A percentile compares a stretch with the other conserved stretches of the same genome.
phyloP scores from a whole-genome alignment of 92 coral and sea anemone genomes.

The Anthopleura xanthogrammica region DNA sequence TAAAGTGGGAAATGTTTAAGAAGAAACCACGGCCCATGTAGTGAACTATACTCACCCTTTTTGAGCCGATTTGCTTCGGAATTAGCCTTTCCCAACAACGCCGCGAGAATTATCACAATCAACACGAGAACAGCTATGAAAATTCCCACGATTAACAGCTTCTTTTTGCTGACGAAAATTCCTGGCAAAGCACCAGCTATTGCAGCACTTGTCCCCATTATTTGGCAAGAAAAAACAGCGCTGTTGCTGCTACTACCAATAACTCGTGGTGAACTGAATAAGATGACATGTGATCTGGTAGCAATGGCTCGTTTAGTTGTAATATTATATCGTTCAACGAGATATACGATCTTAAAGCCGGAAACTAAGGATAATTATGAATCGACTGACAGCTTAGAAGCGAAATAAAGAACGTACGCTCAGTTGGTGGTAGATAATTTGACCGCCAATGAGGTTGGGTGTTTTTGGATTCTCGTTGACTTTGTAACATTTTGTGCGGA shows the following conservation, averaged over 20 bases:
- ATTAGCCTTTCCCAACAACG: conserved; percentile 52
- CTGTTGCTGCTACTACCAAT: not conserved
- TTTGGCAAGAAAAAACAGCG: not conserved
- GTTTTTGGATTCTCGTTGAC: too few relatives aligned
- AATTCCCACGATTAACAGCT: conserved; percentile 38
- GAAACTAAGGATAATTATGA: not conserved
- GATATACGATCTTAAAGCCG: not conserved
- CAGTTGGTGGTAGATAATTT: too few relatives aligned
- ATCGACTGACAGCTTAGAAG: too few relatives aligned
- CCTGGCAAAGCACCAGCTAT: conserved; percentile 43
- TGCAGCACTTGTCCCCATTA: conserved; percentile 29
- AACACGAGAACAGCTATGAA: conserved; percentile 47
- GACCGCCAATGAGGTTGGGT: too few relatives aligned
- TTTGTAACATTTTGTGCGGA: too few relatives aligned
- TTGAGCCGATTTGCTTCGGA: conserved; percentile 2
- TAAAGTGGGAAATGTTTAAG: too few relatives aligned
- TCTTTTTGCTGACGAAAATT: conserved; percentile 63
- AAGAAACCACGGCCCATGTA: not conserved
- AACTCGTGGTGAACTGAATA: not conserved
- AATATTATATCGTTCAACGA: not conserved
- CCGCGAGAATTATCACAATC: conserved; percentile 66
- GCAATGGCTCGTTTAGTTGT: not conserved
- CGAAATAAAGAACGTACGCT: too few relatives aligned
- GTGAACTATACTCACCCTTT: not conserved
- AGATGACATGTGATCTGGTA: not conserved